Conservation (phyloP, 2,797 vertebrate genomes). For the Triplophysa yarkandensis region DNA sequence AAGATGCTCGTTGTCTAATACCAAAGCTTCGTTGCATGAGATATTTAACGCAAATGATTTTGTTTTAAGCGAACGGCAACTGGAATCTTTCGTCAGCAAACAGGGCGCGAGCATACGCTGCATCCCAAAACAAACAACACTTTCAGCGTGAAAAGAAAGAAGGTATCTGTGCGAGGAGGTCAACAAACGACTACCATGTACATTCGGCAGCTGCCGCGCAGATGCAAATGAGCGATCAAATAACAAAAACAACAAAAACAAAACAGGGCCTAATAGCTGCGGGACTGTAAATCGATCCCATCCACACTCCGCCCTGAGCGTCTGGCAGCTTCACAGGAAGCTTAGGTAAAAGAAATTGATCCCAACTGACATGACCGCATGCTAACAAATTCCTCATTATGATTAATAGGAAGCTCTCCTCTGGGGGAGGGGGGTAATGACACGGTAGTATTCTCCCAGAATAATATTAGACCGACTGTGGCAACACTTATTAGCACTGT, state of each 20-base stretch:
- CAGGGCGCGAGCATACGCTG: neutral
- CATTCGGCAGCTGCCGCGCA: slow-evolving; percentile 71
- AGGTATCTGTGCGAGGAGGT: slow-evolving; percentile 24
- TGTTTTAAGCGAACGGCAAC: neutral
- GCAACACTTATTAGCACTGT: slow-evolving; percentile 49
- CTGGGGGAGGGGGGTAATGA: slow-evolving; percentile 42
- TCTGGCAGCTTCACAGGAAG: slow-evolving; percentile 49
- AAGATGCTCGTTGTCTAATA: slow-evolving; percentile 11
- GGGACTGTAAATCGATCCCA: slow-evolving; percentile 52
- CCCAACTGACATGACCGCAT: slow-evolving; percentile 55
- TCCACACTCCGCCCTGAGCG: slow-evolving; percentile 41
- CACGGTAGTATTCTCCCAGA: slow-evolving; percentile 49
- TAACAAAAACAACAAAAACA: slow-evolving; percentile 76
- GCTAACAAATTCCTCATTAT: slow-evolving; percentile 56
- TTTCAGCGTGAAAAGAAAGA: slow-evolving; percentile 4
- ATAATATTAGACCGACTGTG: slow-evolving; percentile 46
- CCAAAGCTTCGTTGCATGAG: neutral
- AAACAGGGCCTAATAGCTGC: slow-evolving; percentile 58
- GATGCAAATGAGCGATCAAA: slow-evolving; percentile 75
- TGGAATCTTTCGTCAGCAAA: neutral
- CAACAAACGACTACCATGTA: slow-evolving; percentile 41
- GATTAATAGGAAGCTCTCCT: slow-evolving; percentile 50
- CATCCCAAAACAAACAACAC: slow-evolving; percentile 8
- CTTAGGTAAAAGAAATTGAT: slow-evolving; percentile 55
- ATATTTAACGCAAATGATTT: slow-evolving; percentile 1